A percentile compares a stretch with the other conserved stretches of the same genome.
phyloP scores from a whole-genome alignment of 1,140 invertebrate genomes.

The Caenorhabditis tropicalis region DNA sequence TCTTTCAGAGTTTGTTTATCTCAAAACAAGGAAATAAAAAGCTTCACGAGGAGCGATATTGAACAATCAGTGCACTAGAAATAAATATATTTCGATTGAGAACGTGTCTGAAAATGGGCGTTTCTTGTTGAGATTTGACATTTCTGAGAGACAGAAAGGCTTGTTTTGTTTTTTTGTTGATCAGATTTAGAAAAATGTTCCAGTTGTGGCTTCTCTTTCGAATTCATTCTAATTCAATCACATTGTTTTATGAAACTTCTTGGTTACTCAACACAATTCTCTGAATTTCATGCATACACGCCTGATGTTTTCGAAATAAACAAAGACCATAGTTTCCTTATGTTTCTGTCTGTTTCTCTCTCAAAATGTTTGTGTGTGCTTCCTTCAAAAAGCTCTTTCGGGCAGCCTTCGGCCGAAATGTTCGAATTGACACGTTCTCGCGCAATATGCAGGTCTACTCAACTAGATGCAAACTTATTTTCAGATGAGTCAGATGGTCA shows the following conservation, averaged over 20 bases:
- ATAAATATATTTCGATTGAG: too few species aligned
- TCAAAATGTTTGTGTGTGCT: neutral
- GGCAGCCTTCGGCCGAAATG: neutral
- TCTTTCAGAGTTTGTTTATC: neutral
- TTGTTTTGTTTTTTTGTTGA: too few species aligned
- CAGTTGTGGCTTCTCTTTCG: too few species aligned
- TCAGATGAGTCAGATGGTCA: neutral
- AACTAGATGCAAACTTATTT: neutral
- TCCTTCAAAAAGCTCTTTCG: neutral
- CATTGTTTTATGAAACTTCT: neutral
- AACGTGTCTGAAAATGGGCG: too few species aligned
- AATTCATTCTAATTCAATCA: too few species aligned
- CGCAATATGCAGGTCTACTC: constrained; percentile 24
- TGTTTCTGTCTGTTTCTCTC: constrained; percentile 1
- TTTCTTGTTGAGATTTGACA: too few species aligned
- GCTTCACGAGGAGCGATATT: neutral
- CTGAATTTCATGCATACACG: too few species aligned
- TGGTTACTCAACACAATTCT: too few species aligned
- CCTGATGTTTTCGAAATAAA: neutral
- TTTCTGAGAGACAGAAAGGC: too few species aligned
- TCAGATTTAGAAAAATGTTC: too few species aligned
- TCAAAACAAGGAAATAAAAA: neutral
- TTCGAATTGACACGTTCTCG: constrained; percentile 35
- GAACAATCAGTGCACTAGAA: too few species aligned
- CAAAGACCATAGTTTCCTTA: neutral